Evolutionary conservation across 2,797 vertebrate species (phyloP), one percentile per base, ranked within the genome.

Genomic region (Gymnocypris eckloni): DNA sequence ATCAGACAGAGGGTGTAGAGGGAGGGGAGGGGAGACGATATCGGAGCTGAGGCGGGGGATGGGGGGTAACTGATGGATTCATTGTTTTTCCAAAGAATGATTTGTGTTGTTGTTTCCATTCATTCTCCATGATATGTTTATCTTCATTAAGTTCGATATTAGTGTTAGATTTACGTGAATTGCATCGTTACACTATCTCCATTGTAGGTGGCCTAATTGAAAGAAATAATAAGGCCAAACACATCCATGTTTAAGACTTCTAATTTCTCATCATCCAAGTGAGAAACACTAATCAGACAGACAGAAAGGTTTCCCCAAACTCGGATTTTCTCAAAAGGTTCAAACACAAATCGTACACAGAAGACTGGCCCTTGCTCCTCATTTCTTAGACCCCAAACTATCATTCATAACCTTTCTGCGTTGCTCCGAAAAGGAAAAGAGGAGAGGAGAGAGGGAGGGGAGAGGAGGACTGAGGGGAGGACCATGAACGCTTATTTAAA

Each of bases 401-500:
- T 95, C 94, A 95, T 95, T 95, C 94, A 95, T 95, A 96, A 95
- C 94, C 94, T 95, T 95, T 95, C 93, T 93, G 91, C 93, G 85
- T 91, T 91, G 92, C 91, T 92, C 90, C 88, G 90, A 94, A 93
- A 82, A 82, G 86, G 83, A 82, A 84, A 83, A 82, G 83, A 82
- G 81, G 70, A 86, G 84, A 86, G 70, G 78, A 87, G 86, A 78
- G 93, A 92, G 61, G 85, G 79, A 92, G 93, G 81, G 93, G 92
- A 94, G 93, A 75, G 88, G 85, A 89, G 88, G 85, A 82, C 84
- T 78, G 70, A 56, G 71, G 86, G 86, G 86, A 95, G 95, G 94
- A 95, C 94, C 95, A 96, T 93, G 93, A 94, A 95, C 94, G 95
- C 96, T 96, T 96, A 96, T 96, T 96, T 96, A 95, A 95, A 95